Percentiles rank a stretch among this genome's conserved stretches.
phyloP scores from a whole-genome alignment of 2,888 invertebrate species.

The Drosophila setosimentum region DNA sequence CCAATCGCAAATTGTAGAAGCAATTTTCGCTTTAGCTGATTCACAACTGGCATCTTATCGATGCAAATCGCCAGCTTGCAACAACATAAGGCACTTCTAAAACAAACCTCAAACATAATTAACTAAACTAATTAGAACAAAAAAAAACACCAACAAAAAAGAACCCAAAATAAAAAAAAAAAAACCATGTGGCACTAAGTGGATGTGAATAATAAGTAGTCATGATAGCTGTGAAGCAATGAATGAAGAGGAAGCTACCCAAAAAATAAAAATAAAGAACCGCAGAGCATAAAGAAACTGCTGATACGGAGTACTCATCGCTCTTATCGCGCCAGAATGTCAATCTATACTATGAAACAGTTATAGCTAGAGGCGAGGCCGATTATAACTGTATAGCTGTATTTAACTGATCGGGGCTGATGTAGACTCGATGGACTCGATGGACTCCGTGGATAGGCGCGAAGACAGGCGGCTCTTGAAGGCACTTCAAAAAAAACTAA shows the following conservation, averaged over 20 bases:
- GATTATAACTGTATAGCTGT: slow-evolving; percentile 30
- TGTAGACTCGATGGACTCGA: neutral
- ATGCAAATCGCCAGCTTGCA: slow-evolving; percentile 26
- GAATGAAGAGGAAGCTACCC: slow-evolving; percentile 10
- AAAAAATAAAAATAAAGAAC: neutral
- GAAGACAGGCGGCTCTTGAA: slow-evolving; percentile 49
- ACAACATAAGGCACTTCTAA: slow-evolving; percentile 34
- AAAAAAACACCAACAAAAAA: neutral
- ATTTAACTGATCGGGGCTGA: neutral
- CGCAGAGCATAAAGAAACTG: neutral
- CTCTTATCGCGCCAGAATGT: slow-evolving; percentile 19
- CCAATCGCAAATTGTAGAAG: neutral
- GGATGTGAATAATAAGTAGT: slow-evolving; percentile 50
- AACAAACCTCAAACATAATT: slow-evolving; percentile 53
- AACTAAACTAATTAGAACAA: slow-evolving; percentile 57
- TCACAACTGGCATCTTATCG: slow-evolving; percentile 53
- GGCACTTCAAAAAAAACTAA: slow-evolving; percentile 57
- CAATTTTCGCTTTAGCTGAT: slow-evolving; percentile 28
- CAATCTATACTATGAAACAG: slow-evolving; percentile 7
- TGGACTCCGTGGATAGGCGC: slow-evolving; percentile 27
- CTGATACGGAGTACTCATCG: slow-evolving; percentile 35
- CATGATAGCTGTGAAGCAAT: slow-evolving; percentile 13
- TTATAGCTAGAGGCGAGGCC: slow-evolving; percentile 1
- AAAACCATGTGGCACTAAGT: slow-evolving; percentile 52
- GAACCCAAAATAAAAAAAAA: neutral